Evolutionary conservation across 2,797 vertebrate genomes (phyloP).

Genomic region (Pseudopleuronectes americanus): DNA sequence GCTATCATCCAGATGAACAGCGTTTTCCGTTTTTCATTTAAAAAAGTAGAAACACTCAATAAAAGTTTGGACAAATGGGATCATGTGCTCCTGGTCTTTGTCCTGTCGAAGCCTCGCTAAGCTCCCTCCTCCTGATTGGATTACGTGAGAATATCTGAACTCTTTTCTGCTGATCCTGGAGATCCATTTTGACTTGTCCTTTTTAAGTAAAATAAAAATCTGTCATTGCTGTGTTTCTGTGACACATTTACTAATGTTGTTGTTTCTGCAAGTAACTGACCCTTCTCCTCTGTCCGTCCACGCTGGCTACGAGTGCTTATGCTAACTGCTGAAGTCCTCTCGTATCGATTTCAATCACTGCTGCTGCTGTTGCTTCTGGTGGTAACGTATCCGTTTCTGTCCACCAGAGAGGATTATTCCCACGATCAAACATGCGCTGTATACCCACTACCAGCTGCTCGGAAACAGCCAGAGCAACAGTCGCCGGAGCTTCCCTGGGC

Average conservation of each 20-base stretch:
- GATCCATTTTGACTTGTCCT: too few relatives aligned
- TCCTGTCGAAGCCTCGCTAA: constrained; percentile 1
- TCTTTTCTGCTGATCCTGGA: background rate
- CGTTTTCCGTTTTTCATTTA: background rate
- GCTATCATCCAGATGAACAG: background rate
- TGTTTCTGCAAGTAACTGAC: constrained; percentile 15
- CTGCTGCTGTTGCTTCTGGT: constrained; percentile 41
- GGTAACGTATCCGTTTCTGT: constrained; percentile 36
- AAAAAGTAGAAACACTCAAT: background rate
- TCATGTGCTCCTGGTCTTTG: background rate
- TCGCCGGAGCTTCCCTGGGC: constrained; percentile 9
- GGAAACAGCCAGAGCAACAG: constrained; percentile 16
- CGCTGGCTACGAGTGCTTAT: constrained; percentile 2
- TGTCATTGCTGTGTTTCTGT: too few relatives aligned
- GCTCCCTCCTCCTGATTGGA: constrained; percentile 5
- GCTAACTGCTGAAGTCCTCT: constrained; percentile 21
- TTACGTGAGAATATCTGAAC: constrained; percentile 19
- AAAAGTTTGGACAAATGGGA: constrained; percentile 4
- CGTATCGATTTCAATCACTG: constrained; percentile 43
- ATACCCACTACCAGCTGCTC: constrained; percentile 35
- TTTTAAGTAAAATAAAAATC: too few relatives aligned
- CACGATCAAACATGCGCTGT: constrained; percentile 39
- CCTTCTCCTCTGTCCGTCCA: constrained; percentile 16
- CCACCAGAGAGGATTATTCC: constrained; percentile 35
- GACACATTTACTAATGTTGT: background rate